These are phyloP conservation scores for Lutjanus argentimaculatus DNA, from an alignment of 2,797 vertebrate species.

Conservation along the genomic window DNA sequence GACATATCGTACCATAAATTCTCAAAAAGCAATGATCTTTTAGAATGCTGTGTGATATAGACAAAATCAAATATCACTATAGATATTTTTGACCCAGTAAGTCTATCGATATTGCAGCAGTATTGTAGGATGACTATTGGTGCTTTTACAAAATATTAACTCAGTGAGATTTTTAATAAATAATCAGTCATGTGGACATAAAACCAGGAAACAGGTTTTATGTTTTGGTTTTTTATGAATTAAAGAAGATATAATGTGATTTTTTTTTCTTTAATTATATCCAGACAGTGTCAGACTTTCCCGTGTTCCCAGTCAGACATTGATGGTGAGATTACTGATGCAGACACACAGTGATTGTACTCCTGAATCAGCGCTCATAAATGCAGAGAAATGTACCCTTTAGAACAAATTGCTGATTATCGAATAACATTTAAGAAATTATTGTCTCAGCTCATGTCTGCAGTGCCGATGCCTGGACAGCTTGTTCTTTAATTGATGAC, in stretches of 20 bases:
- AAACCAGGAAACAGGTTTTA: not conserved
- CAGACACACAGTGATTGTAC: not conserved
- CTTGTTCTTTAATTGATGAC: constrained; percentile 35
- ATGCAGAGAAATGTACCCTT: constrained; percentile 5
- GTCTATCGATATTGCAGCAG: too few species aligned
- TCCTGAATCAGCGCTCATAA: not conserved
- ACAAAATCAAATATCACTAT: too few species aligned
- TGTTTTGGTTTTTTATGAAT: not conserved
- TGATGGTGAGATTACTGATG: constrained; percentile 12
- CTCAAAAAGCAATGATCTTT: too few species aligned
- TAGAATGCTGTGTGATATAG: too few species aligned
- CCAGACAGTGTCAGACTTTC: not conserved
- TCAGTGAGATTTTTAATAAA: too few species aligned
- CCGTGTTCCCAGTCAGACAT: not conserved
- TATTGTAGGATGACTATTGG: too few species aligned
- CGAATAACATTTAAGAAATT: constrained; percentile 24
- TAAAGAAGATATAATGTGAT: not conserved
- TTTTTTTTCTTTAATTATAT: not conserved
- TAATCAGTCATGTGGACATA: not conserved
- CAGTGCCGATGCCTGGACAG: constrained; percentile 10
- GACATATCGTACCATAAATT: too few species aligned
- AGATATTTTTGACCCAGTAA: too few species aligned
- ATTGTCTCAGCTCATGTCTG: constrained; percentile 16
- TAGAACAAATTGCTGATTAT: constrained; percentile 32
- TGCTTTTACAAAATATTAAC: too few species aligned